Base-by-base conservation (phyloP, 2,113 vertebrate species). In the Channa argus region DNA sequence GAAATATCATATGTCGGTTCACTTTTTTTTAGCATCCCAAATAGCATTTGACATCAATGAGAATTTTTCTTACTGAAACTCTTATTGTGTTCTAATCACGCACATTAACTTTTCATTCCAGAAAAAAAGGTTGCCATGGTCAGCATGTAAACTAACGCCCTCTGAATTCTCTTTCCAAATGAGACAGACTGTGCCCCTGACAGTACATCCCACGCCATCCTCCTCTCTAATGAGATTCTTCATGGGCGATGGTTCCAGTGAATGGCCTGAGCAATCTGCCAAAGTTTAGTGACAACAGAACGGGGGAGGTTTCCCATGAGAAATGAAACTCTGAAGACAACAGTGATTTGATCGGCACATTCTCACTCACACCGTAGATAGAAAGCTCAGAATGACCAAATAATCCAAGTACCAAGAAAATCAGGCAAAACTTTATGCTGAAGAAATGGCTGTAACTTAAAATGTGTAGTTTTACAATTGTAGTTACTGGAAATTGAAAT, bases 171-270 rank as follows among this genome's bases (percentile, higher is more conserved):
- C 58, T 56, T 68, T 79, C 67, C 73, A 83, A 83, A 73, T 54
- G 67, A 88, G 78, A 59, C 68, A 60, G 64, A 68, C 64, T 76
- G 36, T 75, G 50, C 41, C 74, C 74, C 63, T 59, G 79, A 80
- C 77, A 84, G 65, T n/a, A 59, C 75, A 84, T 84, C 86, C 80
- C 84, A 89, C 77, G 47, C 79, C 52, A 86, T 80, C 65, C 77
- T 78, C 70, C 85, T 61, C 67, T 81, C 75, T 85, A 91, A 93
- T 83, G 74, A 91, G 83, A 85, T 89, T 86, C 79, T 85, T 92
- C 86, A 93, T 72, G 86, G 88, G 63, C 74, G 77, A 38, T 88
- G 89, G 74, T 71, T 92, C 69, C 82, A 65, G 55, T 91, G 86
- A 92, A 92, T 83, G 77, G 73, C 65, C 65, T 34, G 58, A 64